Percentiles rank a stretch among this genome's conserved stretches.
Evolutionary conservation across 2,888 invertebrate genomes (phyloP).

Genomic region (Theristus sp.): DNA sequence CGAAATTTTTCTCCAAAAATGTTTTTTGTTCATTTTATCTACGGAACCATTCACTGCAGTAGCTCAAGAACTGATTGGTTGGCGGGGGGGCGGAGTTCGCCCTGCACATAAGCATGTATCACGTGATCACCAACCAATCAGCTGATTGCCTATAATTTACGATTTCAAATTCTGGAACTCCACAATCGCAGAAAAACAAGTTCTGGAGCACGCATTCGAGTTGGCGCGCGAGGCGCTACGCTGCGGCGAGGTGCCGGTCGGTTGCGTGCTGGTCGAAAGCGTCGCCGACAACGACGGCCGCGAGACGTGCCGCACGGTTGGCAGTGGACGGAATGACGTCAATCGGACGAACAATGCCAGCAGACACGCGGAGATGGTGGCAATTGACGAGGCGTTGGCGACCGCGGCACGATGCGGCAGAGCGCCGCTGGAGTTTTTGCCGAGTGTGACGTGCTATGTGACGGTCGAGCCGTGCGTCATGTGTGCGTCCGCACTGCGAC

Average conservation of each 20-base stretch:
- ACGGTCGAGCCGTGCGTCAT: slow-evolving; percentile 95
- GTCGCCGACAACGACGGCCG: slow-evolving; percentile 40
- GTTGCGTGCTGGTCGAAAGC: slow-evolving; percentile 82
- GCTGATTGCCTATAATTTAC: too few relatives aligned
- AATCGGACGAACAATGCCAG: slow-evolving; percentile 86
- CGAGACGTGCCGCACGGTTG: slow-evolving; percentile 43
- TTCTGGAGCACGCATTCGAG: too few relatives aligned
- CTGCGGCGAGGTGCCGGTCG: slow-evolving; percentile 78
- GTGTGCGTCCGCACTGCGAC: slow-evolving; percentile 48
- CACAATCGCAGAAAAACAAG: too few relatives aligned
- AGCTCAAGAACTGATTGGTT: neutral
- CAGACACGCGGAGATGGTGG: slow-evolving; percentile 77
- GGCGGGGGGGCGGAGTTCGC: neutral
- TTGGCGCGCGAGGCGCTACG: slow-evolving; percentile 52
- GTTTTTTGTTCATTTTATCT: too few relatives aligned
- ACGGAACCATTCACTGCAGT: neutral
- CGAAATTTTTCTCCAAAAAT: too few relatives aligned
- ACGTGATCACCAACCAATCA: too few relatives aligned
- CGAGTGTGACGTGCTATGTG: slow-evolving; percentile 39
- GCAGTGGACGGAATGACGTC: slow-evolving; percentile 65
- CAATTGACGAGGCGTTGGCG: slow-evolving; percentile 56
- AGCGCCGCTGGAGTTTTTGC: too few relatives aligned
- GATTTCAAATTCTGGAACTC: too few relatives aligned
- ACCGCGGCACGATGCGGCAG: too few relatives aligned
- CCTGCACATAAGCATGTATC: too few relatives aligned